phyloP scores from a whole-genome alignment of 1,140 invertebrate species.

The Psilanteris sp. region DNA sequence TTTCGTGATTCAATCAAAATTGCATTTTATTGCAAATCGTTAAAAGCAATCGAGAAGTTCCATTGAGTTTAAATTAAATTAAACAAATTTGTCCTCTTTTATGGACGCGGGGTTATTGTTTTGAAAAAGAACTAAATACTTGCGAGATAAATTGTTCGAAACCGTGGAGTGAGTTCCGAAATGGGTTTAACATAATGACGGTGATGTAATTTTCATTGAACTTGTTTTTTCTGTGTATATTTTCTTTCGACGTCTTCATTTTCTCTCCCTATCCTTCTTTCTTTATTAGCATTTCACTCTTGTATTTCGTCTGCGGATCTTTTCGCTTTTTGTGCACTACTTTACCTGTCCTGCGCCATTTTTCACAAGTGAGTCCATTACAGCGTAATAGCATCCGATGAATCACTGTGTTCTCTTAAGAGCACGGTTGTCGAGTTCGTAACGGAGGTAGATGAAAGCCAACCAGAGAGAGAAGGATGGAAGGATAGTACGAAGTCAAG shows the following conservation, averaged over 20 bases:
- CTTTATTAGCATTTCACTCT: background rate
- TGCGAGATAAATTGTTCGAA: no score
- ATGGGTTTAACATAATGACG: no score
- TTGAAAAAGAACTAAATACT: no score
- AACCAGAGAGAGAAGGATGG: slow-evolving; percentile 53
- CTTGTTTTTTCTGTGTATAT: background rate
- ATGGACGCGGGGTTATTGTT: no score
- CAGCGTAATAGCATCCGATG: slow-evolving; percentile 72
- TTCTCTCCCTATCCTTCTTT: background rate
- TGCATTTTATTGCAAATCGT: no score
- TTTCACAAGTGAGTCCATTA: slow-evolving; percentile 73
- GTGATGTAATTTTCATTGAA: no score
- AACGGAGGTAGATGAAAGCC: slow-evolving; percentile 43
- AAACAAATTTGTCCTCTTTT: no score
- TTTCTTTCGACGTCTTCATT: background rate
- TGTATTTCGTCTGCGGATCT: slow-evolving; percentile 13
- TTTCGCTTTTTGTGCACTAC: slow-evolving; percentile 28
- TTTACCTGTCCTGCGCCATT: slow-evolving; percentile 69
- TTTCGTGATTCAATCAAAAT: no score
- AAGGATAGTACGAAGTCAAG: slow-evolving; percentile 36
- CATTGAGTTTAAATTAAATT: no score
- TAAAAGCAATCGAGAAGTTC: no score
- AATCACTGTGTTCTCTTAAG: slow-evolving; percentile 70
- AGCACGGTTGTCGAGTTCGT: slow-evolving; percentile 61
- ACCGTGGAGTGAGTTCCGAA: no score